A percentile compares a stretch with the other conserved stretches of the same genome.
phyloP scores from a whole-genome alignment of 2,797 vertebrate species.

The Chanos chanos region DNA sequence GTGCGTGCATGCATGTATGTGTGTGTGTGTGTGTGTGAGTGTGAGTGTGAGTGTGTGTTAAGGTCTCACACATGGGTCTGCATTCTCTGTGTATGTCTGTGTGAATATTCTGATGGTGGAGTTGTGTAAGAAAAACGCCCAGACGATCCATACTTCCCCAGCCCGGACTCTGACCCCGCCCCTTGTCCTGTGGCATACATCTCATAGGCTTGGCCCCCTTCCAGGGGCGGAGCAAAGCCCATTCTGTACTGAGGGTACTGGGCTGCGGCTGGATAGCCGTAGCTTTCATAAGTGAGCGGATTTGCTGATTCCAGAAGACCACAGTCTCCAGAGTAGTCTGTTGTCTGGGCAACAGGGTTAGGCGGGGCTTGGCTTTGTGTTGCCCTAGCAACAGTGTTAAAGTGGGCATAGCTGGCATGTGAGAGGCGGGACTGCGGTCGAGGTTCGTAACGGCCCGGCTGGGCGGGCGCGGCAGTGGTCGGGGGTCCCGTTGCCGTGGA shows the following conservation, averaged over 20 bases:
- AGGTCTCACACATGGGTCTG: slow-evolving; percentile 89
- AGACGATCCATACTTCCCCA: slow-evolving; percentile 80
- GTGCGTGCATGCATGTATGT: neutral
- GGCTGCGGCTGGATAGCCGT: slow-evolving; percentile 74
- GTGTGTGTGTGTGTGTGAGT: slow-evolving; percentile 4
- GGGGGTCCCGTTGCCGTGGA: slow-evolving; percentile 54
- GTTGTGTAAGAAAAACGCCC: slow-evolving; percentile 90
- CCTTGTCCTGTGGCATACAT: slow-evolving; percentile 74
- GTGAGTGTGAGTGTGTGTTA: slow-evolving; percentile 12
- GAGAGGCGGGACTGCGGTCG: slow-evolving; percentile 86
- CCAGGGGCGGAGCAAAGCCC: slow-evolving; percentile 78
- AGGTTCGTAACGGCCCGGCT: slow-evolving; percentile 79
- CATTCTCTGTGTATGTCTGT: slow-evolving; percentile 92
- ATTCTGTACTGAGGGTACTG: slow-evolving; percentile 82
- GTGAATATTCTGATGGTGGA: slow-evolving; percentile 89
- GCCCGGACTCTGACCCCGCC: slow-evolving; percentile 54
- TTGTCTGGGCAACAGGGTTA: slow-evolving; percentile 56
- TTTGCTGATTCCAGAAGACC: slow-evolving; percentile 75
- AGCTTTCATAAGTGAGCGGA: slow-evolving; percentile 87
- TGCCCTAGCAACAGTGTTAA: slow-evolving; percentile 80
- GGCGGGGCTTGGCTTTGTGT: slow-evolving; percentile 62
- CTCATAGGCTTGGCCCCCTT: slow-evolving; percentile 75
- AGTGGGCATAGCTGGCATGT: slow-evolving; percentile 88
- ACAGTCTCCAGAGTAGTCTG: slow-evolving; percentile 65
- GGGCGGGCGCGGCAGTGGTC: slow-evolving; percentile 42